Evolutionary conservation across 2,113 vertebrate species (phyloP).

Genomic region (Thunnus thynnus): DNA sequence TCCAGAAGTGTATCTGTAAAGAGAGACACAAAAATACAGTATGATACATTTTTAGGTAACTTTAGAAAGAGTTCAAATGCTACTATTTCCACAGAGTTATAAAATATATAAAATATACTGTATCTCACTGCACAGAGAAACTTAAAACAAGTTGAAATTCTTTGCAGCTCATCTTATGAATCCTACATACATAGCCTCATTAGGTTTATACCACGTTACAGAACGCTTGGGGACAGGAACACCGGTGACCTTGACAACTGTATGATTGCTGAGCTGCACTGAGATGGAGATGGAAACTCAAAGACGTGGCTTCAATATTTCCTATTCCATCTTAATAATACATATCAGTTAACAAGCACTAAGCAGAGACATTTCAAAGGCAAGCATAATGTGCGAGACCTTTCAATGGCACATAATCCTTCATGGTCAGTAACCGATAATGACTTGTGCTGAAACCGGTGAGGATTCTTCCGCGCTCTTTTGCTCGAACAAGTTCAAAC

Average conservation of each 20-base stretch:
- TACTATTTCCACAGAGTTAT: neutral
- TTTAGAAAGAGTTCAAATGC: neutral
- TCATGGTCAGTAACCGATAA: slow-evolving; percentile 17
- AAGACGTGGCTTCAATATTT: neutral
- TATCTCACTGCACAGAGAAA: neutral
- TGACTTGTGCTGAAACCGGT: slow-evolving; percentile 2
- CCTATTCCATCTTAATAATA: slow-evolving; percentile 33
- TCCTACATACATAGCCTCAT: slow-evolving; percentile 19
- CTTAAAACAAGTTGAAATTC: neutral
- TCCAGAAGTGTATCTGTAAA: slow-evolving; percentile 93
- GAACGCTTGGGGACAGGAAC: slow-evolving; percentile 25
- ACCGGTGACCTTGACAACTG: slow-evolving; percentile 31
- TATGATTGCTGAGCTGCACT: slow-evolving; percentile 39
- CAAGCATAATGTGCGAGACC: slow-evolving; percentile 6
- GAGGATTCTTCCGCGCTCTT: slow-evolving; percentile 41
- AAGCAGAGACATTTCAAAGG: slow-evolving; percentile 35
- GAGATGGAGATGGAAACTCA: neutral
- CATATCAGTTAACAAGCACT: slow-evolving; percentile 29
- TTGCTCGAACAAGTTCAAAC: slow-evolving; percentile 44
- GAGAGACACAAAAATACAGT: slow-evolving; percentile 37
- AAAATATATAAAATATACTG: neutral
- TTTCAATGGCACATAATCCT: slow-evolving; percentile 23
- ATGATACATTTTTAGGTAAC: neutral
- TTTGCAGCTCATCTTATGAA: neutral
- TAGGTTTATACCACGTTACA: slow-evolving; percentile 7